Evolutionary conservation across 2,797 vertebrate genomes (phyloP).

Genomic region (Hemitrygon akajei): DNA sequence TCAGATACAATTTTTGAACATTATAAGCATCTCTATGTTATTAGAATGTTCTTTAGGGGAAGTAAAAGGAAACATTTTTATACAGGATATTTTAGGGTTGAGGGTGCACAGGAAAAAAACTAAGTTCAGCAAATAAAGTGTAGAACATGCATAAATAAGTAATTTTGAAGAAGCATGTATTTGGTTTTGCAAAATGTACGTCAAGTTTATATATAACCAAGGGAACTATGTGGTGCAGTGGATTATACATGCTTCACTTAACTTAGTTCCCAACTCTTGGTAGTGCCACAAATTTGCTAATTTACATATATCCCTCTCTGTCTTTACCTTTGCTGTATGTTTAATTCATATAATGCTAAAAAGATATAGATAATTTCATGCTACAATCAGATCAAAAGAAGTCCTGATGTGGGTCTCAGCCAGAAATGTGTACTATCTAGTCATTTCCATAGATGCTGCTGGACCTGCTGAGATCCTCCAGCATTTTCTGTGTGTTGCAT

Average conservation of each 20-base stretch:
- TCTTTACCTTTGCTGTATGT: not conserved
- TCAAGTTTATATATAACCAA: slow-evolving; percentile 5
- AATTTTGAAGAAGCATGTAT: not conserved
- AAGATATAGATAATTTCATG: not conserved
- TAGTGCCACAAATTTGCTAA: not conserved
- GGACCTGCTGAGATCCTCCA: no score
- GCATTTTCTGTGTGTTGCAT: no score
- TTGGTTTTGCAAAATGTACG: not conserved
- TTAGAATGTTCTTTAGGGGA: not conserved
- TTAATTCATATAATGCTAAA: not conserved
- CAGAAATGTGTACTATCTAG: no score
- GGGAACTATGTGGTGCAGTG: not conserved
- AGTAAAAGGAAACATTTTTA: not conserved
- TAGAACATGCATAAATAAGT: not conserved
- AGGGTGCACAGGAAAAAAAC: not conserved
- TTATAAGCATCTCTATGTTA: not conserved
- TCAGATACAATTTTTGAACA: not conserved
- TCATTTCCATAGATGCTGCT: no score
- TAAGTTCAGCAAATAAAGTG: slow-evolving; percentile 9
- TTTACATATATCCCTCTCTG: not conserved
- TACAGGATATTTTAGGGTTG: not conserved
- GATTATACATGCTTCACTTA: not conserved
- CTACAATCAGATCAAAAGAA: not conserved
- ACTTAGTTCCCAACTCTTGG: not conserved
- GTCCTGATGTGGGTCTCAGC: no score